Percentiles rank a stretch among this genome's conserved stretches.
Evolutionary conservation across 2,797 vertebrate genomes (phyloP).

Genomic region (Lepus townsendii): DNA sequence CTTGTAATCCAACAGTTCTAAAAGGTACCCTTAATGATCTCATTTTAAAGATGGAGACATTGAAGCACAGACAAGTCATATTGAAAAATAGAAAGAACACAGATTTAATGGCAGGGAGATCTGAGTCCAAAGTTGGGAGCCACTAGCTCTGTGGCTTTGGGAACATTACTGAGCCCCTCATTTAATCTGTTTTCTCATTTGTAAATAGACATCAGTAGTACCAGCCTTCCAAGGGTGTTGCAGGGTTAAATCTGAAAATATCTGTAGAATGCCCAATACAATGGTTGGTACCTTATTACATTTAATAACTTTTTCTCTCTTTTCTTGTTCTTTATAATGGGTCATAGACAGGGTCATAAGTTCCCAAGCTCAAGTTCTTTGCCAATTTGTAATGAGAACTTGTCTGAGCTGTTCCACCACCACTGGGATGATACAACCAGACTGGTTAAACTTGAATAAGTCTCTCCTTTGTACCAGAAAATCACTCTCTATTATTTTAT

Average conservation of each 20-base stretch:
- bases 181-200: constrained; percentile 22
- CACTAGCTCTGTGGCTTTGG: not conserved
- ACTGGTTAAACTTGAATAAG: not conserved
- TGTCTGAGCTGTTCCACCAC: not conserved
- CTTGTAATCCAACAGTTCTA: not conserved
- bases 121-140: not conserved
- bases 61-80: not conserved
- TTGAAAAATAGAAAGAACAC: not conserved
- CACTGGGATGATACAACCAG: not conserved
- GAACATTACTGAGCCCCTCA: not conserved
- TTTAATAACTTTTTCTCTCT: not conserved
- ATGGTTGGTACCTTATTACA: not conserved
- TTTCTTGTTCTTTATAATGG: not conserved
- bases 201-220: not conserved
- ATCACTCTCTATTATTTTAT: constrained; percentile 23
- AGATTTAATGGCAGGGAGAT: not conserved
- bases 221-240: not conserved
- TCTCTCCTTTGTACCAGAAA: not conserved
- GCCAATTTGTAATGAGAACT: not conserved
- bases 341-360: not conserved
- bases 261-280: not conserved
- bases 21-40: not conserved
- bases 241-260: not conserved
- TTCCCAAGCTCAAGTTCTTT: not conserved
- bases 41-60: not conserved